phyloP scores from a whole-genome alignment of 2,888 invertebrate species.

The Andrena minutula region DNA sequence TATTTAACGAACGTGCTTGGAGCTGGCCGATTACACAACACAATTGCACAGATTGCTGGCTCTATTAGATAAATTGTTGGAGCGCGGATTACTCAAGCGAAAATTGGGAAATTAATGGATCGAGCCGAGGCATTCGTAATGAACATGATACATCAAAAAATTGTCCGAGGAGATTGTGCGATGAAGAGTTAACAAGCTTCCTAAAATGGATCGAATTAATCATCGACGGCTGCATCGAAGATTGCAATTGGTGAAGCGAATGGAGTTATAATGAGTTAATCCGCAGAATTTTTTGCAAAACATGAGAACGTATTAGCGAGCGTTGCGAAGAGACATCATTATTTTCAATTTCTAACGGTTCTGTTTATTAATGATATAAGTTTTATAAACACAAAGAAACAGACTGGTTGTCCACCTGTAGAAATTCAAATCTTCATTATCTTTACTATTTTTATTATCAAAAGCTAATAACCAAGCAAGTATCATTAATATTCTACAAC shows the following conservation, averaged over 20 bases:
- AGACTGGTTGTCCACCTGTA: too few relatives aligned
- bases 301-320: too few relatives aligned
- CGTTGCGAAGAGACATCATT: too few relatives aligned
- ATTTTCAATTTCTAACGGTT: too few relatives aligned
- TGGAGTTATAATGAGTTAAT: background rate
- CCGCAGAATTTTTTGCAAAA: too few relatives aligned
- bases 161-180: slow-evolving; percentile 31
- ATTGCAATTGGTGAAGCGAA: slow-evolving; percentile 15
- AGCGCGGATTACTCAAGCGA: slow-evolving; percentile 39
- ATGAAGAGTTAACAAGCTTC: slow-evolving; percentile 51
- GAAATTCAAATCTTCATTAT: too few relatives aligned
- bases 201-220: slow-evolving; percentile 48
- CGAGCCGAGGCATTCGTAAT: slow-evolving; percentile 17
- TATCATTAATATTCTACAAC: too few relatives aligned
- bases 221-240: slow-evolving; percentile 21
- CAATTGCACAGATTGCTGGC: slow-evolving; percentile 29
- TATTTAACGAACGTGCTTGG: slow-evolving; percentile 15
- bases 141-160: slow-evolving; percentile 9
- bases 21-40: slow-evolving; percentile 31
- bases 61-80: slow-evolving; percentile 44
- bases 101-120: slow-evolving; percentile 57
- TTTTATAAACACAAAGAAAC: too few relatives aligned
- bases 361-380: too few relatives aligned
- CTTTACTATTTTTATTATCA: too few relatives aligned
- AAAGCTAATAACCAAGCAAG: too few relatives aligned